Evolutionary conservation across 1,140 invertebrate species (phyloP), one percentile per base, ranked within the genome.

Genomic region (Drosophila nigromelanica): DNA sequence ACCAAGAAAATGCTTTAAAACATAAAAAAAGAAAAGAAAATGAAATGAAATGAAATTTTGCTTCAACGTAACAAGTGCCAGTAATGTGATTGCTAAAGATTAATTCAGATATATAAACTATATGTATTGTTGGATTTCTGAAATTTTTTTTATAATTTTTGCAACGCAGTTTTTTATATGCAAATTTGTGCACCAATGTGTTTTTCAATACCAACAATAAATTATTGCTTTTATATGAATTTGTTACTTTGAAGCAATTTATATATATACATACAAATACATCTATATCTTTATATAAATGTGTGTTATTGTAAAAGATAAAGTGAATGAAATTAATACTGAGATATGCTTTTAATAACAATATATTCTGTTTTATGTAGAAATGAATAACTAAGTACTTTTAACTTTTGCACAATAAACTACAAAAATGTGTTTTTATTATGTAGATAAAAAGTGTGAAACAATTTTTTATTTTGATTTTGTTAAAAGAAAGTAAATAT

Each of bases 21-120:
- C 18, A 47, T 61, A 48, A 62, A 40, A 27, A 74, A 42, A 47
- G 52, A 54, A 56, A 54, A 60, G 37, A 78, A 63, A 24, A 59
- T 30, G 48, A 63, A 24, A 59, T 30, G 48, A 40, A 66, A 51
- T 21, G 39, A 42, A 70, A 82, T 74, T 75, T 75, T 89, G 83
- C 83, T 89, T 89, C 83, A 89, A 87, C 51, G 81, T 87, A 90
- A 90, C 87, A 79, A 90, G 87, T 90, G 87, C 87, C 87, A 90
- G 86, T 80, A 82, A 87, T 90, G 76, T 90, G 87, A 90, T 90
- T 80, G 87, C 76, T 89, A 89, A 74, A 89, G 63, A 80, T 78
- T 64, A 39, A 59, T 62, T 56, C 52, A 51, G 60, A 77, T 73
- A 71, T 76, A 61, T 72, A 78, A 15, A 62, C 67, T 52, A 68